These are phyloP conservation scores for Crematogaster levior DNA, from an alignment of 2,888 invertebrate species.

Conservation along the genomic window DNA sequence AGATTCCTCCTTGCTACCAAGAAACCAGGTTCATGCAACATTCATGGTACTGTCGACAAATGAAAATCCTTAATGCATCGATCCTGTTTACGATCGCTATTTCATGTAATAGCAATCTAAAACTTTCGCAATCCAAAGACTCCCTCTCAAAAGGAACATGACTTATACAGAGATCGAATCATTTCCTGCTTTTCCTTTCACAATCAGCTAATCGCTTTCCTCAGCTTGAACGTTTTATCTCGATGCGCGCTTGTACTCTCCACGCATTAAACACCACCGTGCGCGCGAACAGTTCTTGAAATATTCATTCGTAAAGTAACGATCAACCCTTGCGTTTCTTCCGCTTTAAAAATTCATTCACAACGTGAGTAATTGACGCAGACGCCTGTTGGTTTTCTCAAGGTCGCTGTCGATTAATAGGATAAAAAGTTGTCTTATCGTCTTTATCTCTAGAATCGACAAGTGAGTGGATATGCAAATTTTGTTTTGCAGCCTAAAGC, in stretches of 20 bases:
- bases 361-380: slow-evolving; percentile 20
- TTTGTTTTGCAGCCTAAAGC: neutral
- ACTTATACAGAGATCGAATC: slow-evolving; percentile 3
- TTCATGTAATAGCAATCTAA: neutral
- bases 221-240: neutral
- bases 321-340: slow-evolving; percentile 34
- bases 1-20: slow-evolving; percentile 6
- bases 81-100: slow-evolving; percentile 32
- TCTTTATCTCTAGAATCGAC: neutral
- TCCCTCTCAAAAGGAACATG: neutral
- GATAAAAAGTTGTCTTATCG: neutral
- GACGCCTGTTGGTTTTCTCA: neutral
- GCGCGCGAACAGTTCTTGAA: slow-evolving; percentile 14
- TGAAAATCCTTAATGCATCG: slow-evolving; percentile 39
- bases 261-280: neutral
- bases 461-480: neutral
- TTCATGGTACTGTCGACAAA: slow-evolving; percentile 36
- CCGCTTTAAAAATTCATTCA: slow-evolving; percentile 44
- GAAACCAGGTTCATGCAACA: slow-evolving; percentile 31
- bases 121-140: slow-evolving; percentile 22
- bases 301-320: slow-evolving; percentile 33
- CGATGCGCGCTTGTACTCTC: neutral
- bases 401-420: slow-evolving; percentile 27
- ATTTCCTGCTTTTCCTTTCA: neutral
- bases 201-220: slow-evolving; percentile 14